Percentiles rank a stretch among this genome's conserved stretches.
These are phyloP conservation scores for Sinocyclocheilus grahami DNA, from an alignment of 2,113 vertebrate species.

Conservation along the genomic window DNA sequence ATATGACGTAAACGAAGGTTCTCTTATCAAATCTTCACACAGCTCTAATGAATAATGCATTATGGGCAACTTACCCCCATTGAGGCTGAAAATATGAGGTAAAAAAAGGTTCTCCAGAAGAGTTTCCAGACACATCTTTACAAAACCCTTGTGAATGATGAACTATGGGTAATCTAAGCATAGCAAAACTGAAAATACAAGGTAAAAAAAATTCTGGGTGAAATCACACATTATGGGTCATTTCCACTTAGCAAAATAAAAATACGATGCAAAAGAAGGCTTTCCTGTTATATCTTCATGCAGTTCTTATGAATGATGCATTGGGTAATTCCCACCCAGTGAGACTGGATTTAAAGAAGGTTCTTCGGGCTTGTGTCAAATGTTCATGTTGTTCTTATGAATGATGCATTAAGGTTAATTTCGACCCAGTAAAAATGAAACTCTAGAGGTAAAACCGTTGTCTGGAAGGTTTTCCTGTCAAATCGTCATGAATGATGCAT, in stretches of 20 bases:
- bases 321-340: neutral
- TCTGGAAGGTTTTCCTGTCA: neutral
- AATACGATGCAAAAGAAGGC: no score
- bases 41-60: neutral
- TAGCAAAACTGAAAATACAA: no score
- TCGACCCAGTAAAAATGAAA: neutral
- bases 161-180: no score
- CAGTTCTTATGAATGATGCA: neutral
- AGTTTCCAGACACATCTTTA: neutral
- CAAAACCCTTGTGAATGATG: neutral
- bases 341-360: no score
- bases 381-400: neutral
- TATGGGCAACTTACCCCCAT: neutral
- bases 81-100: neutral
- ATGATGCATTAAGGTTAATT: neutral
- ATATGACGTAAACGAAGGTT: neutral
- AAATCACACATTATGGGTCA: neutral
- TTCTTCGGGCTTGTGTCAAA: neutral
- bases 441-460: neutral
- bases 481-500: slow-evolving; percentile 25
- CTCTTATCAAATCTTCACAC: neutral
- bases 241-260: neutral
- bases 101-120: neutral
- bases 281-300: no score
- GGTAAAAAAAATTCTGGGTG: no score